Evolutionary conservation across 2,888 invertebrate species (phyloP).

Genomic region (Nymphalis c-album): DNA sequence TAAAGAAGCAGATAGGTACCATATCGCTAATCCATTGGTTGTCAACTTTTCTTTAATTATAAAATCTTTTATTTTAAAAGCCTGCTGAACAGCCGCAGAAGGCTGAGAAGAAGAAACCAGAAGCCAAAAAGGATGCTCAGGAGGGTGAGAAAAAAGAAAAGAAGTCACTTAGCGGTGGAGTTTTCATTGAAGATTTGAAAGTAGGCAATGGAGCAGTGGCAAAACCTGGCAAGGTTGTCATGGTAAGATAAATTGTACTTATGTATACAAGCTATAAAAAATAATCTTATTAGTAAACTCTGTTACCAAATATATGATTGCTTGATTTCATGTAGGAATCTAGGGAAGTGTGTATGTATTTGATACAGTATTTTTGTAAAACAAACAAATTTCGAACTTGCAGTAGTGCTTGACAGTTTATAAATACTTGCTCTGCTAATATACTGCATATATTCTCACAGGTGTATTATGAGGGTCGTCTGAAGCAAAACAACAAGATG

Average conservation of each 20-base stretch:
- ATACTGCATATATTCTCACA: slow-evolving; percentile 42
- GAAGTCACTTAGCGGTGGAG: slow-evolving; percentile 86
- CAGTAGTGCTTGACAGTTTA: too few relatives aligned
- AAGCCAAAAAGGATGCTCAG: slow-evolving; percentile 57
- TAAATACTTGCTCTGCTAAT: too few relatives aligned
- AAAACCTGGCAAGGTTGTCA: slow-evolving; percentile 87
- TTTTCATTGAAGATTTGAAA: slow-evolving; percentile 89
- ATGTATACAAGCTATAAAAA: background rate
- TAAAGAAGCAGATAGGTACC: too few relatives aligned
- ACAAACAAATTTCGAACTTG: too few relatives aligned
- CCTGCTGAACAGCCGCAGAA: slow-evolving; percentile 60
- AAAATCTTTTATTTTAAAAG: slow-evolving; percentile 41
- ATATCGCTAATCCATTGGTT: background rate
- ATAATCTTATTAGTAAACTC: too few relatives aligned
- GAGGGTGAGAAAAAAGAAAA: slow-evolving; percentile 75
- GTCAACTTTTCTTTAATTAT: background rate
- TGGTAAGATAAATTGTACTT: slow-evolving; percentile 56
- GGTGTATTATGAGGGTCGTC: slow-evolving; percentile 92
- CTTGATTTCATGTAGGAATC: too few relatives aligned
- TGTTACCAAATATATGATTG: too few relatives aligned
- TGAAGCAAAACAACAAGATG: slow-evolving; percentile 91
- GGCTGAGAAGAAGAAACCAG: slow-evolving; percentile 51
- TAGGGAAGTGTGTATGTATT: too few relatives aligned
- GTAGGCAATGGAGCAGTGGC: slow-evolving; percentile 90
- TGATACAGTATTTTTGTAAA: too few relatives aligned